Conservation (phyloP, 1,140 invertebrate genomes). For the Dinoponera quadriceps region DNA sequence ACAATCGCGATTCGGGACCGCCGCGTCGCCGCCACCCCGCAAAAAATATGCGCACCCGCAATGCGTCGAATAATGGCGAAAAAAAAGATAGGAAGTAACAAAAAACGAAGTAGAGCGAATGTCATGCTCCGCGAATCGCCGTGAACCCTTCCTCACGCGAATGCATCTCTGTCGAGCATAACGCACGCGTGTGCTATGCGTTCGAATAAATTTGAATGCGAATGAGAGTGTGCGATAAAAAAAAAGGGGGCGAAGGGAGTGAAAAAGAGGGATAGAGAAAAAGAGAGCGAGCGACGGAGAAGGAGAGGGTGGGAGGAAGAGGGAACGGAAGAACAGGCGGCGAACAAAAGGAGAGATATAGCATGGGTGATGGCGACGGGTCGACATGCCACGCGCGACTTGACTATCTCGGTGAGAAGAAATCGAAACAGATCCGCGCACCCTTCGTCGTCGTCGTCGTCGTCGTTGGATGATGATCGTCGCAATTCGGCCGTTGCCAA, state of each 20-base stretch:
- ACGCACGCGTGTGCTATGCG: conserved; percentile 70
- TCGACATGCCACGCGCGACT: conserved; percentile 19
- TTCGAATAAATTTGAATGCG: conserved; percentile 77
- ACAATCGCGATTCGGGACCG: conserved; percentile 48
- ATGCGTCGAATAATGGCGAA: conserved; percentile 73
- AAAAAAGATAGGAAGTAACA: conserved; percentile 36
- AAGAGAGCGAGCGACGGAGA: background rate
- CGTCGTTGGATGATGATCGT: conserved; percentile 27
- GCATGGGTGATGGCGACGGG: conserved; percentile 17
- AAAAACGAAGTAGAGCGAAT: conserved; percentile 70
- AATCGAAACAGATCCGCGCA: conserved; percentile 62
- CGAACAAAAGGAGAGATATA: background rate
- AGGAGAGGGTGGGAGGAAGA: background rate
- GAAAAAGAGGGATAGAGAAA: background rate
- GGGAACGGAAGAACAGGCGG: background rate
- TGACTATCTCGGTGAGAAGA: conserved; percentile 34
- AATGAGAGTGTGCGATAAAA: conserved; percentile 68
- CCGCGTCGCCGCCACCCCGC: conserved; percentile 41
- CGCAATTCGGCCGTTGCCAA: conserved; percentile 60
- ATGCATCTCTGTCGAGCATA: conserved; percentile 72
- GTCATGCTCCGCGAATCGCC: conserved; percentile 68
- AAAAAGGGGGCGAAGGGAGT: background rate
- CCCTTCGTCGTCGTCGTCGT: background rate
- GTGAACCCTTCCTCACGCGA: conserved; percentile 66
- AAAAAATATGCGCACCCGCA: conserved; percentile 70